Percentiles rank a stretch among this genome's conserved stretches.
These are phyloP conservation scores for Pristionchus japonicus DNA, from an alignment of 2,888 invertebrate genomes.

Conservation along the genomic window DNA sequence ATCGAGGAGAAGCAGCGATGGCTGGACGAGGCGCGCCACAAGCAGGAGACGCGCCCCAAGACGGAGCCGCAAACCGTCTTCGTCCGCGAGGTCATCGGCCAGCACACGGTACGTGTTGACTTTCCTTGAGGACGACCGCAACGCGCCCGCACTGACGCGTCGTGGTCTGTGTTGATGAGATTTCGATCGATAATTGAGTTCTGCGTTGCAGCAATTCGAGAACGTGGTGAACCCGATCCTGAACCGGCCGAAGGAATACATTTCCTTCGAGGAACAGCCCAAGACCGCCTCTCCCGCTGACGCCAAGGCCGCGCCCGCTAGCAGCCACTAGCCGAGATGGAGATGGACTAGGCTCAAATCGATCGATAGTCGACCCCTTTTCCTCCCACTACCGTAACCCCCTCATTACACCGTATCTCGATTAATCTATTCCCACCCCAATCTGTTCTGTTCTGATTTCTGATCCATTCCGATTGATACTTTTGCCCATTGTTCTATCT, in stretches of 20 bases:
- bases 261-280: conserved; percentile 77
- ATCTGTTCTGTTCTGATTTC: too few relatives aligned
- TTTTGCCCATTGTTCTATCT: too few relatives aligned
- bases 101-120: conserved; percentile 82
- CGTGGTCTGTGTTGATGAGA: neutral
- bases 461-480: too few relatives aligned
- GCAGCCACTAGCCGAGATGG: neutral
- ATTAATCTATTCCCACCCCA: neutral
- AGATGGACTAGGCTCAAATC: conserved; percentile 8
- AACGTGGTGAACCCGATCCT: conserved; percentile 82
- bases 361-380: conserved; percentile 3
- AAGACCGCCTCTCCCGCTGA: conserved; percentile 59
- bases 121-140: neutral
- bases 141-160: too few relatives aligned
- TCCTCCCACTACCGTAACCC: neutral
- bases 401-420: neutral
- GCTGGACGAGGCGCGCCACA: conserved; percentile 85
- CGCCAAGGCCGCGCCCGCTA: neutral
- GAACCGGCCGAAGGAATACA: conserved; percentile 88
- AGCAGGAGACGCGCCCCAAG: conserved; percentile 77
- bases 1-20: conserved; percentile 85
- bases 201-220: conserved; percentile 78
- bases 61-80: conserved; percentile 66
- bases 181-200: neutral
- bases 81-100: conserved; percentile 84